Evolutionary conservation across 2,113 vertebrate species (phyloP).

Genomic region (Reinhardtius hippoglossoides): DNA sequence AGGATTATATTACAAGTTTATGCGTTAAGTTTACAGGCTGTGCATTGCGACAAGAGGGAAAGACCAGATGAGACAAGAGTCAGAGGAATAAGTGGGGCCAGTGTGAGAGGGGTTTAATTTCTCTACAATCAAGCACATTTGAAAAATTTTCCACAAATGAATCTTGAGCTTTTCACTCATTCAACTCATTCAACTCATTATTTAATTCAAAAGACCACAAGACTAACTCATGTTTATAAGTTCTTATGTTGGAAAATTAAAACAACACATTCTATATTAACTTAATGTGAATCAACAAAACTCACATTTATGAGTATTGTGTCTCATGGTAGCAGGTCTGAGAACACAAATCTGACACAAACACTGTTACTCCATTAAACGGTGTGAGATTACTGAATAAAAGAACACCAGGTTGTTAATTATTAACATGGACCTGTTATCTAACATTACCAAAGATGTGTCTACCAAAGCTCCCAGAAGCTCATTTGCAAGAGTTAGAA

Average conservation of each 20-base stretch:
- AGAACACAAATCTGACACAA: not conserved
- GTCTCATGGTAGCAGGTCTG: not conserved
- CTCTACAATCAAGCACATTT: too few species aligned
- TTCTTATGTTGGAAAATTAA: not conserved
- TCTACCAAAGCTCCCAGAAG: not conserved
- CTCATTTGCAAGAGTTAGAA: not conserved
- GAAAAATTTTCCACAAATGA: too few species aligned
- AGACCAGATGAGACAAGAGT: too few species aligned
- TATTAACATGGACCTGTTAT: constrained; percentile 13
- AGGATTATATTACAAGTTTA: too few species aligned
- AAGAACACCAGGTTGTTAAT: not conserved
- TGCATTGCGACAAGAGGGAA: too few species aligned
- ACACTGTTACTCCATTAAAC: not conserved
- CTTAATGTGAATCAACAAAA: not conserved
- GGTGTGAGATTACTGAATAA: not conserved
- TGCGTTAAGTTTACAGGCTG: too few species aligned
- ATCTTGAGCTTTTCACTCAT: too few species aligned
- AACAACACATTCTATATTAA: not conserved
- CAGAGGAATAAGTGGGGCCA: too few species aligned
- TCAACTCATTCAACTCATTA: too few species aligned
- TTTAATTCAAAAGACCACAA: too few species aligned
- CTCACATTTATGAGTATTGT: not conserved
- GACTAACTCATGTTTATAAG: too few species aligned
- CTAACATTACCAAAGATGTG: not conserved
- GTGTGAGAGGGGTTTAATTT: too few species aligned